phyloP scores from a whole-genome alignment of 2,113 vertebrate genomes.

The Heptranchias perlo region DNA sequence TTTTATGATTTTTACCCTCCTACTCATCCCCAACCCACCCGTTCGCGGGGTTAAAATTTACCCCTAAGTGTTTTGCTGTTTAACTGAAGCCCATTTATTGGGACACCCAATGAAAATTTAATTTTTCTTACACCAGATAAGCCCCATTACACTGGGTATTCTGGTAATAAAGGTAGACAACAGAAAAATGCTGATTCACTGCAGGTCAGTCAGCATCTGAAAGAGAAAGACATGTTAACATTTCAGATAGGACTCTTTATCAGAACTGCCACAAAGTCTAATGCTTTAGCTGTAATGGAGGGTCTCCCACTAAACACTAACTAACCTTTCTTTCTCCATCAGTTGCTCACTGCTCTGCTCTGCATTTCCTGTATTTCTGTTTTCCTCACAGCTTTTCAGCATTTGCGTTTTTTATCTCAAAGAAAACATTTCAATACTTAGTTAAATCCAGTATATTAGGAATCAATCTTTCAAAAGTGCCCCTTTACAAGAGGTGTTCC shows the following conservation, averaged over 20 bases:
- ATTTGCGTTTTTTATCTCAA: neutral
- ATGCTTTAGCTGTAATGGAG: neutral
- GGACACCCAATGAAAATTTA: neutral
- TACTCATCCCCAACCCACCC: no score
- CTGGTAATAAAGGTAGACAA: neutral
- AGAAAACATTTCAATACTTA: neutral
- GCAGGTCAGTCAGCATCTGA: neutral
- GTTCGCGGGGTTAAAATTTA: no score
- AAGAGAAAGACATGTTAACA: neutral
- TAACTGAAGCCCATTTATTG: neutral
- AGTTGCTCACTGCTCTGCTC: no score
- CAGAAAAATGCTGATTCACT: neutral
- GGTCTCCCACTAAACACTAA: neutral
- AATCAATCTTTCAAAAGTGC: neutral
- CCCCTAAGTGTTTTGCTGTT: neutral
- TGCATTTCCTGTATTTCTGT: neutral
- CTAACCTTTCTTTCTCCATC: neutral
- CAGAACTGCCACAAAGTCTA: neutral
- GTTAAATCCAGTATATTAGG: neutral
- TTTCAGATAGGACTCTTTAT: neutral
- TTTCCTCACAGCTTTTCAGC: no score
- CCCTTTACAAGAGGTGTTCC: neutral
- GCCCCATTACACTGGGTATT: neutral
- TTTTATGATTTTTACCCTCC: no score
- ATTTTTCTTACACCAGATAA: neutral